Evolutionary conservation across 1,140 invertebrate genomes (phyloP).

Genomic region (Drosophila murphyi): DNA sequence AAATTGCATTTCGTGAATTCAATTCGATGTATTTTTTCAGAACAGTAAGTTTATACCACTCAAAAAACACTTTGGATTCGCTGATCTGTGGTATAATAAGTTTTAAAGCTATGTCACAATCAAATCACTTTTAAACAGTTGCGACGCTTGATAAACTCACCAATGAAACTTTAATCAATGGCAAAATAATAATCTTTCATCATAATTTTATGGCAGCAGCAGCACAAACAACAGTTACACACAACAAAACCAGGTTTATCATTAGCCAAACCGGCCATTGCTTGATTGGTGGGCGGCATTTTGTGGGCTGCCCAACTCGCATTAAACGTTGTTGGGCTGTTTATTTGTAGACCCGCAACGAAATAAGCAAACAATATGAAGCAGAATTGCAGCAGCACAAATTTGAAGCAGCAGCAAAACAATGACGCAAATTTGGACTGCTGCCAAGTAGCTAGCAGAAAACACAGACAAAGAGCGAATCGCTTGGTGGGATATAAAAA

Average conservation of each 20-base stretch:
- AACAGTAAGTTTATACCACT: conserved; percentile 1
- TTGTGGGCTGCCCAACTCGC: conserved; percentile 17
- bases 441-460: conserved; percentile 58
- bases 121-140: conserved; percentile 61
- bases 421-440: conserved; percentile 59
- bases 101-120: conserved; percentile 52
- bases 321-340: conserved; percentile 34
- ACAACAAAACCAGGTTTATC: conserved; percentile 74
- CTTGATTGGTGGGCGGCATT: conserved; percentile 57
- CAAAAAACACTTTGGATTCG: not conserved
- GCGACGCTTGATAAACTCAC: conserved; percentile 50
- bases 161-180: conserved; percentile 76
- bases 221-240: conserved; percentile 34
- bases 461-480: conserved; percentile 10
- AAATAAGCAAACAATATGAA: conserved; percentile 78
- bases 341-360: conserved; percentile 71
- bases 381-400: conserved; percentile 71
- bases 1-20: conserved; percentile 38
- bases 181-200: conserved; percentile 64
- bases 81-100: not conserved
- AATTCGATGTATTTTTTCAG: conserved; percentile 13
- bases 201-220: conserved; percentile 69
- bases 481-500: conserved; percentile 16
- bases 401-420: conserved; percentile 34
- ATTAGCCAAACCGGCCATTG: conserved; percentile 69